Evolutionary conservation across 37 sponge, comb jelly and placozoan species (phyloP).

Genomic region (Hexactinellida sp.): DNA sequence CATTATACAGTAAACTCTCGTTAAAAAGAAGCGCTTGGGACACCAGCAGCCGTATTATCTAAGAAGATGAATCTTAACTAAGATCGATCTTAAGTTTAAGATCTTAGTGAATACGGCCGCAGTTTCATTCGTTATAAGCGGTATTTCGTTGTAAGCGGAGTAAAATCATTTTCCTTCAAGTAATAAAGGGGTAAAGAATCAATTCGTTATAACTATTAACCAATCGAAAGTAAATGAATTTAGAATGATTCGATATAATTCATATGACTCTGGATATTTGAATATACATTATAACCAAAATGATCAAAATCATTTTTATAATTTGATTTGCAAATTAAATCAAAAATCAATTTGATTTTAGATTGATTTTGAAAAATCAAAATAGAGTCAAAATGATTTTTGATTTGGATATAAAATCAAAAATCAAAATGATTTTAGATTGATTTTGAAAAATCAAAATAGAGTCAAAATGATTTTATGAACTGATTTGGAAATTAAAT

Average conservation of each 20-base stretch:
- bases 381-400: background rate
- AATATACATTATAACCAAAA: background rate
- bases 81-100: background rate
- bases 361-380: background rate
- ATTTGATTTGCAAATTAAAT: background rate
- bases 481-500: no score
- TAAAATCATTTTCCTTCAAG: background rate
- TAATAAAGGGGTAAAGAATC: background rate
- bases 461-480: background rate
- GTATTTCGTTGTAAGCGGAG: background rate
- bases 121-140: background rate
- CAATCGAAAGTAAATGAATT: background rate
- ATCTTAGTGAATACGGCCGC: slow-evolving; percentile 13
- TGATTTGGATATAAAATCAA: background rate
- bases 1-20: background rate
- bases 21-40: background rate
- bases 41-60: background rate
- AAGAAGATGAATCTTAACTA: background rate
- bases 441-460: background rate
- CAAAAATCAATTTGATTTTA: background rate
- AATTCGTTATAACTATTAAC: background rate
- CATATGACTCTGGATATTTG: background rate
- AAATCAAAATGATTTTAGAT: background rate
- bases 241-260: background rate
- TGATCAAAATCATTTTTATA: background rate